phyloP scores from a whole-genome alignment of 2,113 vertebrate genomes.

The Myotis yumanensis region DNA sequence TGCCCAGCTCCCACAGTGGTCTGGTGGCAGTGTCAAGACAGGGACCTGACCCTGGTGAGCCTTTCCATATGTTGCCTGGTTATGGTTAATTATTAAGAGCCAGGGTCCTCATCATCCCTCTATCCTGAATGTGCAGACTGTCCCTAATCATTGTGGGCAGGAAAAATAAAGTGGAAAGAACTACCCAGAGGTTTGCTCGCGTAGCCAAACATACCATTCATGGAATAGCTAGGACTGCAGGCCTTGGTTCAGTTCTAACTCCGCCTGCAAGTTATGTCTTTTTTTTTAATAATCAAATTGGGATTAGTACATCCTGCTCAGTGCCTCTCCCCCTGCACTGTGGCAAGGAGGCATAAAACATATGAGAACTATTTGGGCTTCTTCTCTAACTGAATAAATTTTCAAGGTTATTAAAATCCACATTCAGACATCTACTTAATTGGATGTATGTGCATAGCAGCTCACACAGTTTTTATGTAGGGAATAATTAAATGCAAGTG shows the following conservation, averaged over 20 bases:
- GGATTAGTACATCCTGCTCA: background rate
- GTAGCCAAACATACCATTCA: background rate
- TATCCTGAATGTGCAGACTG: background rate
- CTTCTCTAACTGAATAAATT: constrained; percentile 68
- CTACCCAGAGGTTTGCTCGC: background rate
- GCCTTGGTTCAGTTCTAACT: background rate
- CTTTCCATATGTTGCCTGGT: background rate
- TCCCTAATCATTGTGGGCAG: background rate
- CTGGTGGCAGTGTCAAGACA: background rate
- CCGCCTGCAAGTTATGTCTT: constrained; percentile 18
- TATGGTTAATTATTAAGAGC: background rate
- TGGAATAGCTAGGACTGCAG: background rate
- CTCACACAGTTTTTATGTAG: constrained; percentile 38
- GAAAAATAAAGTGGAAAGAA: background rate
- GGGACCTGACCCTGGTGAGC: background rate
- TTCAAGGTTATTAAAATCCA: constrained; percentile 74
- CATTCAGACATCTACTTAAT: constrained; percentile 71
- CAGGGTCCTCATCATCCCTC: background rate
- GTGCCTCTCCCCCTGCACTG: background rate
- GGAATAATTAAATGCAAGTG: constrained; percentile 65
- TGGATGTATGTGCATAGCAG: constrained; percentile 59
- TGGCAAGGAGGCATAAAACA: constrained; percentile 38
- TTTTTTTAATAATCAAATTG: background rate
- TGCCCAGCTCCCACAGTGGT: background rate
- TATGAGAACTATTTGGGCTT: constrained; percentile 34